Conservation (phyloP, 2,113 vertebrate species). For the Cricetomys ansorgei region DNA sequence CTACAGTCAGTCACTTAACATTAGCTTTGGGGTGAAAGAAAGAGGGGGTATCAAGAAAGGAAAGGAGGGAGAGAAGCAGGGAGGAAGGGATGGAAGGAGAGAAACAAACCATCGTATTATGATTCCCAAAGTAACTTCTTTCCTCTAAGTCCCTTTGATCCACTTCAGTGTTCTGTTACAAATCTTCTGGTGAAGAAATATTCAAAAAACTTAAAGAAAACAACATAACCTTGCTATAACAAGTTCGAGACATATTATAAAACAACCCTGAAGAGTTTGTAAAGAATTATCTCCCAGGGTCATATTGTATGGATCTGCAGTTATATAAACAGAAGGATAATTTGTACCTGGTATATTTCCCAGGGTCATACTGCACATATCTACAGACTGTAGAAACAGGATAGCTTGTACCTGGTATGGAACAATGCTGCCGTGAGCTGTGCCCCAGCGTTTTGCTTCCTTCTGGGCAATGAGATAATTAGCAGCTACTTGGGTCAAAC, state of each 20-base stretch:
- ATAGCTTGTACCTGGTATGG: slow-evolving; percentile 89
- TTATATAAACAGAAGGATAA: not conserved
- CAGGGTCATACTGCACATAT: slow-evolving; percentile 45
- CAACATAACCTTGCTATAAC: slow-evolving; percentile 77
- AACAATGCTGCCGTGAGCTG: slow-evolving; percentile 92
- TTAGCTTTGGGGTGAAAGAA: slow-evolving; percentile 51
- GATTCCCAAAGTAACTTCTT: slow-evolving; percentile 73
- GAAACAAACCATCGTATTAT: not conserved
- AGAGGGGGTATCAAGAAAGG: no score
- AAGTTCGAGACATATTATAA: slow-evolving; percentile 55
- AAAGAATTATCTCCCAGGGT: no score
- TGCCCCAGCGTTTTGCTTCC: slow-evolving; percentile 91
- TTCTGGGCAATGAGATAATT: slow-evolving; percentile 91
- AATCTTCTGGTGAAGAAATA: slow-evolving; percentile 78
- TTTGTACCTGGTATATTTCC: slow-evolving; percentile 90
- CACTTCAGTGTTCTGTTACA: slow-evolving; percentile 81
- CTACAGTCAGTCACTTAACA: slow-evolving; percentile 17
- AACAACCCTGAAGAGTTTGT: not conserved
- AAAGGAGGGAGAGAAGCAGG: not conserved
- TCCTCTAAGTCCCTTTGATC: slow-evolving; percentile 83
- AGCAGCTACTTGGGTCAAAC: slow-evolving; percentile 91
- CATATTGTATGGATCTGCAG: slow-evolving; percentile 42
- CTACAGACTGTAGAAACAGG: not conserved
- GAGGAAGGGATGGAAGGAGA: not conserved
- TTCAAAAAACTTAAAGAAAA: slow-evolving; percentile 69